Conservation (phyloP, 2,888 invertebrate genomes). For the Tipula vernalis region DNA sequence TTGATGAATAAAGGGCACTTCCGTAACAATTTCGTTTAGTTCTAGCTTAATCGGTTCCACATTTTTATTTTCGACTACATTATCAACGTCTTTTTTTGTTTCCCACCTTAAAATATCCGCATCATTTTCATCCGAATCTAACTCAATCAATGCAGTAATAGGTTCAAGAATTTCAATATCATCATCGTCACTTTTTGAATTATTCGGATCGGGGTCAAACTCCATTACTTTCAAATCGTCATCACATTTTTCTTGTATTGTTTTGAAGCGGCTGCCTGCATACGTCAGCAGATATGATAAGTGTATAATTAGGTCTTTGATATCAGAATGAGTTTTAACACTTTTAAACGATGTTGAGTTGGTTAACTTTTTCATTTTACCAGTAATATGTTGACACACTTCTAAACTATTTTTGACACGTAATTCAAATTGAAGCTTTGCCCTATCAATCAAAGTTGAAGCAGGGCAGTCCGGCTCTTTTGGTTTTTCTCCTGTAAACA, state of each 20-base stretch:
- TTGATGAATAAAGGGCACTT: not conserved
- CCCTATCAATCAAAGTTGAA: constrained; percentile 18
- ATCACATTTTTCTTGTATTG: constrained; percentile 32
- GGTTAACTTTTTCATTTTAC: constrained; percentile 32
- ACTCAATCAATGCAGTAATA: constrained; percentile 31
- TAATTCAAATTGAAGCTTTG: constrained; percentile 29
- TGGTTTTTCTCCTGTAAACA: constrained; percentile 16
- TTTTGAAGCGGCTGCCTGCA: constrained; percentile 33
- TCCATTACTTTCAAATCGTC: constrained; percentile 31
- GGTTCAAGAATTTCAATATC: constrained; percentile 36
- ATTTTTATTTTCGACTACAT: too few relatives aligned
- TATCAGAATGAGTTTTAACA: constrained; percentile 28
- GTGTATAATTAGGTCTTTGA: constrained; percentile 35
- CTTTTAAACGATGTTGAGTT: constrained; percentile 35
- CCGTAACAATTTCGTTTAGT: not conserved
- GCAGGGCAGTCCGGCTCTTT: not conserved
- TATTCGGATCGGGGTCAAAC: not conserved
- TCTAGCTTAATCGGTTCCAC: too few relatives aligned
- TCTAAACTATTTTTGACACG: constrained; percentile 33
- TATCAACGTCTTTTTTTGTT: not conserved
- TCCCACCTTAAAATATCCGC: not conserved
- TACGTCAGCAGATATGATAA: constrained; percentile 34
- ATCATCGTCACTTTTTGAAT: constrained; percentile 30
- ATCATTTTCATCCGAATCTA: constrained; percentile 32
- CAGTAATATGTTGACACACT: constrained; percentile 33